These are phyloP conservation scores for Tigriopus californicus DNA, from an alignment of 2,888 invertebrate genomes.

Conservation along the genomic window DNA sequence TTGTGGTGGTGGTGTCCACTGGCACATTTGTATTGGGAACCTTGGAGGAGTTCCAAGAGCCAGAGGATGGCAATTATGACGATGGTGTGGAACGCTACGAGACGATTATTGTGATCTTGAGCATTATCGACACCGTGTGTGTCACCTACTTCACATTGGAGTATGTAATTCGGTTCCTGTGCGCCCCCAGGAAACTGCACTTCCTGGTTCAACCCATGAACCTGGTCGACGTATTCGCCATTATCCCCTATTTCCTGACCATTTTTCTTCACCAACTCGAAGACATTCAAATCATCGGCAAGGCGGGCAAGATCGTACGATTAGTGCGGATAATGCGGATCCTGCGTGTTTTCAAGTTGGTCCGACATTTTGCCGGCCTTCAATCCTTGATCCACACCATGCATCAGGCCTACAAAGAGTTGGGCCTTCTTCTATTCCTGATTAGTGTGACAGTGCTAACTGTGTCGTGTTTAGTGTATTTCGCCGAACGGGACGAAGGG, in stretches of 20 bases:
- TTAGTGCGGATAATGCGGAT: constrained; percentile 12
- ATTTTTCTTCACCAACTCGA: not conserved
- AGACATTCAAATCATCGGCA: constrained; percentile 14
- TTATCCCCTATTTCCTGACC: constrained; percentile 7
- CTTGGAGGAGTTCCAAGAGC: not conserved
- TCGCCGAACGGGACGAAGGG: constrained; percentile 8
- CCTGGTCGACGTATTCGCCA: constrained; percentile 7
- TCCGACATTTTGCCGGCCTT: constrained; percentile 16
- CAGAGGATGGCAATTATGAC: not conserved
- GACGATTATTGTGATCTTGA: not conserved
- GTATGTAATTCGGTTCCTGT: constrained; percentile 1
- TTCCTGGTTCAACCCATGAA: constrained; percentile 6
- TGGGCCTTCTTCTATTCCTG: constrained; percentile 11
- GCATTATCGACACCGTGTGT: not conserved
- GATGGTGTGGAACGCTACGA: not conserved
- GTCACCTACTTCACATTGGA: constrained; percentile 4
- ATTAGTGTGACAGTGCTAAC: constrained; percentile 14
- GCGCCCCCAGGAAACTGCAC: not conserved
- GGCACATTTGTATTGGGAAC: not conserved
- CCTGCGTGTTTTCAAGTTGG: constrained; percentile 11
- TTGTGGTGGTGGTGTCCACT: not conserved
- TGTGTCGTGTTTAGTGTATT: constrained; percentile 9
- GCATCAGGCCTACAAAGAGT: constrained; percentile 13
- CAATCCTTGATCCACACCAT: constrained; percentile 8
- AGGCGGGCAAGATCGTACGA: constrained; percentile 14